Conservation (phyloP, 2,113 vertebrate species). For the Hydrochoerus hydrochaeris region DNA sequence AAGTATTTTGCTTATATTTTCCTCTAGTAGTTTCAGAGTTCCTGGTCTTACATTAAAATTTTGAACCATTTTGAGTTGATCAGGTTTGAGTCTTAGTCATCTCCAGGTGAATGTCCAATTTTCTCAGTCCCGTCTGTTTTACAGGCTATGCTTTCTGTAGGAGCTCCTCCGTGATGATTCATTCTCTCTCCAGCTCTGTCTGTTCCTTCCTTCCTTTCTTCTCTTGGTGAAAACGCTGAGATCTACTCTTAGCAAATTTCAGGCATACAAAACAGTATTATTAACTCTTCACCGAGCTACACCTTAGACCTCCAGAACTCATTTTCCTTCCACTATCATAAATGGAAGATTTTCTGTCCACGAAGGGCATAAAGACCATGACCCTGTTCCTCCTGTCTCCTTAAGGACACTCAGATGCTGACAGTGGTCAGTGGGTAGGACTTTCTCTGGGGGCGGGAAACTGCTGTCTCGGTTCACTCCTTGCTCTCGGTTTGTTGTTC, state of each 20-base stretch:
- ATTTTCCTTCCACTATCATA: not conserved
- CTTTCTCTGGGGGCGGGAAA: too few relatives aligned
- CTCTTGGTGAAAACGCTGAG: not conserved
- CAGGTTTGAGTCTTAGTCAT: not conserved
- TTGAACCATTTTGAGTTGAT: not conserved
- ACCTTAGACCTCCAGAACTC: not conserved
- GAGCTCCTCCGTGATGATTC: not conserved
- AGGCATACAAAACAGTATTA: not conserved
- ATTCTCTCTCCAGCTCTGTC: not conserved
- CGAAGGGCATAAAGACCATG: not conserved
- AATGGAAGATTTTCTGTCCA: not conserved
- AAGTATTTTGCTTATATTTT: not conserved
- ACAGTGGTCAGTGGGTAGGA: not conserved
- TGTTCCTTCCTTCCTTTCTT: rapidly evolving
- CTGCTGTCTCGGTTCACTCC: not conserved
- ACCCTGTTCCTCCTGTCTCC: not conserved
- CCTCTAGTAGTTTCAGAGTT: not conserved
- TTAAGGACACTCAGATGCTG: not conserved
- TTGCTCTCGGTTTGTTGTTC: not conserved
- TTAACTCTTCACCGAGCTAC: not conserved
- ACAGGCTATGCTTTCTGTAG: not conserved
- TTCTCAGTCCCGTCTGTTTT: not conserved
- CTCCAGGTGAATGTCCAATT: not conserved
- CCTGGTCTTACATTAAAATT: not conserved
- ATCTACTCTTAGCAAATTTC: not conserved